Conservation (phyloP, 2,113 vertebrate genomes). For the Psilopsiagon aymara region DNA sequence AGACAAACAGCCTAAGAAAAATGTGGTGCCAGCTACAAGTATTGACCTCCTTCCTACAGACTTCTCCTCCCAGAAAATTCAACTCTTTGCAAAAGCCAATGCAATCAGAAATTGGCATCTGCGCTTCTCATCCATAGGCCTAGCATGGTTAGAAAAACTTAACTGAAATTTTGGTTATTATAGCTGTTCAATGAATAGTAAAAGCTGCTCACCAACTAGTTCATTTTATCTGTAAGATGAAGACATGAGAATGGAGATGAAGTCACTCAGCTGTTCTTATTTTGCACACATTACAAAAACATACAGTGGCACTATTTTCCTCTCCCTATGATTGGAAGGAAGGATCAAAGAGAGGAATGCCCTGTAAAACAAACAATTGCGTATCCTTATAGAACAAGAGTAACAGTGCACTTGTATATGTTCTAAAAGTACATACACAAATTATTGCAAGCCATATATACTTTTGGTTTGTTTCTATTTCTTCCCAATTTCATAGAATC, state of each 20-base stretch:
- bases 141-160: neutral
- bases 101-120: conserved; percentile 28
- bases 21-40: neutral
- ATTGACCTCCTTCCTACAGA: neutral
- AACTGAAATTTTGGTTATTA: conserved; percentile 64
- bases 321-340: fast-evolving
- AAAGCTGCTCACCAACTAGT: conserved; percentile 58
- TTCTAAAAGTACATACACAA: neutral
- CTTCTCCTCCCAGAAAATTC: neutral
- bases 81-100: neutral
- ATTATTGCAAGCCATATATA: neutral
- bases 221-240: conserved; percentile 32
- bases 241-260: neutral
- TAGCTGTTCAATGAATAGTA: conserved; percentile 55
- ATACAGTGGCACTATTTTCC: neutral
- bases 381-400: neutral
- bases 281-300: neutral
- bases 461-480: neutral
- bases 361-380: neutral
- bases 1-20: neutral
- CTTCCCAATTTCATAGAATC: neutral
- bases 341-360: neutral
- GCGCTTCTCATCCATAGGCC: neutral
- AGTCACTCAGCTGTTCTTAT: neutral
- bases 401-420: neutral